A percentile compares a stretch with the other conserved stretches of the same genome.
Evolutionary conservation across 2,888 invertebrate species (phyloP).

Genomic region (Tinea semifulvella): DNA sequence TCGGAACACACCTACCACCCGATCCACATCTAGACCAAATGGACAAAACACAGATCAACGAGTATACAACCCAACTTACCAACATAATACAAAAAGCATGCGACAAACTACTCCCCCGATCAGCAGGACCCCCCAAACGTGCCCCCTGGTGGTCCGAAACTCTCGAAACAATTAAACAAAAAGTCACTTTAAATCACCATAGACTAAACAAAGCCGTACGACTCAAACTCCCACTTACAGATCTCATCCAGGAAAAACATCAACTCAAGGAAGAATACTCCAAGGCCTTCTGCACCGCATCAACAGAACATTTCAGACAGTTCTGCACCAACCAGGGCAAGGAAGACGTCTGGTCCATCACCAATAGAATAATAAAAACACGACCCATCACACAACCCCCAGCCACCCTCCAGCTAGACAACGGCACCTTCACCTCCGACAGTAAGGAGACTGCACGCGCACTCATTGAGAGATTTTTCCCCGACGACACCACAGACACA

Average conservation of each 20-base stretch:
- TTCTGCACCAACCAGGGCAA: conserved; percentile 22
- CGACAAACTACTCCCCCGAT: no score
- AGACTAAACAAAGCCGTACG: not conserved
- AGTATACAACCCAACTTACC: no score
- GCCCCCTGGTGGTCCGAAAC: not conserved
- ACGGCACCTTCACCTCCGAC: conserved; percentile 17
- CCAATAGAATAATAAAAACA: conserved; percentile 20
- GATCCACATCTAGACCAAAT: not conserved
- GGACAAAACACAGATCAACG: not conserved
- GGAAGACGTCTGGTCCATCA: conserved; percentile 22
- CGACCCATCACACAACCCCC: conserved; percentile 18
- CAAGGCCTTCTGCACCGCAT: no score
- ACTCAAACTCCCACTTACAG: not conserved
- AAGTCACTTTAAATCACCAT: not conserved
- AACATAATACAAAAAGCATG: no score
- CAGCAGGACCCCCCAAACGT: no score
- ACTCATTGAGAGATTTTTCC: conserved; percentile 18
- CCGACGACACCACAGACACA: conserved; percentile 18
- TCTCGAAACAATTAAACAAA: not conserved
- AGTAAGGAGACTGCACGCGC: conserved; percentile 16
- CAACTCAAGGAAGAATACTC: conserved; percentile 14
- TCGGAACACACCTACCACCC: not conserved
- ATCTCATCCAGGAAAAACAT: not conserved
- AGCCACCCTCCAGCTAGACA: conserved; percentile 14
- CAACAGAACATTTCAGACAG: conserved; percentile 18